phyloP scores from a whole-genome alignment of 2,113 vertebrate species.

The Callaeas wilsoni region DNA sequence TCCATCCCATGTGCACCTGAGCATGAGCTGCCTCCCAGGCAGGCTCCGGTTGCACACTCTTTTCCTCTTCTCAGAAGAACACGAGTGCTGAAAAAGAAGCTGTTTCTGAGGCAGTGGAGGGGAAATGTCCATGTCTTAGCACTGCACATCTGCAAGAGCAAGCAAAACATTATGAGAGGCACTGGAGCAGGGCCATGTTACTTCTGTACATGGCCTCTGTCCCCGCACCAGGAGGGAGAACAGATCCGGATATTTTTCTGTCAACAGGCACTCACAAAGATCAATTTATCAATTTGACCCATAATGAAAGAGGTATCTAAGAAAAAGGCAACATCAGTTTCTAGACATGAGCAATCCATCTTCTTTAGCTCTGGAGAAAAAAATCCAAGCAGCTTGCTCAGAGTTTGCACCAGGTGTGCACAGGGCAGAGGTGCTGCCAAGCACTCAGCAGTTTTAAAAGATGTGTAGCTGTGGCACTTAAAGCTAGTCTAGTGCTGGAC shows the following conservation, averaged over 20 bases:
- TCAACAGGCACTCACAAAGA: neutral
- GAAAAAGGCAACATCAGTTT: neutral
- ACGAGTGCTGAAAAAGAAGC: neutral
- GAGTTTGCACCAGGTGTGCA: neutral
- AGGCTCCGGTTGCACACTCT: neutral
- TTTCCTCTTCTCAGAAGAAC: neutral
- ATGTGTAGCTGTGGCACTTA: neutral
- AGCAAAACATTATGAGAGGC: neutral
- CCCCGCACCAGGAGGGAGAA: fast-evolving
- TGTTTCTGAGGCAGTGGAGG: neutral
- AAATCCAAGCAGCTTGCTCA: neutral
- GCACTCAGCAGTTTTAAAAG: neutral
- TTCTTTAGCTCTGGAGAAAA: neutral
- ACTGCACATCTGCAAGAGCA: neutral
- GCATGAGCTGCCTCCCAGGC: fast-evolving
- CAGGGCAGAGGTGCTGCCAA: neutral
- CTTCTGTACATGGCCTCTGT: neutral
- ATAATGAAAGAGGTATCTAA: neutral
- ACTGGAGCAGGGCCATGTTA: neutral
- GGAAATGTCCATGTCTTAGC: neutral
- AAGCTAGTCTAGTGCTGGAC: neutral
- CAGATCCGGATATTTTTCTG: neutral
- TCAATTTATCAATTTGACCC: neutral
- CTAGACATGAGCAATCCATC: neutral
- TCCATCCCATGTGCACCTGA: fast-evolving